These are phyloP conservation scores for Lordiphosa mommai DNA, from an alignment of 1,140 invertebrate genomes.

Conservation along the genomic window DNA sequence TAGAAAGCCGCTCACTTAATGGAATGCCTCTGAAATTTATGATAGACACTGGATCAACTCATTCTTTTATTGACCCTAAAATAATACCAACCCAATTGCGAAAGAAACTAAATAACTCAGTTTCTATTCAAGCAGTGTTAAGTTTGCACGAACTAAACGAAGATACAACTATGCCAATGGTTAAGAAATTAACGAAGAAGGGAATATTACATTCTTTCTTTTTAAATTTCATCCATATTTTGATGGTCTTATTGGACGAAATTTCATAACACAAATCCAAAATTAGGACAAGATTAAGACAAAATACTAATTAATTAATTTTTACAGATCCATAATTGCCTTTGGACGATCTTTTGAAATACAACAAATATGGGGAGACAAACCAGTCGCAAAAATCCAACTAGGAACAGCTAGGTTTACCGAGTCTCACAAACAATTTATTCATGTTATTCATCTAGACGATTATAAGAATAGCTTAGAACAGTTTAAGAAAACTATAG, in stretches of 20 bases:
- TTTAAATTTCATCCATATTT: constrained; percentile 19
- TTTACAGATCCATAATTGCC: too few relatives aligned
- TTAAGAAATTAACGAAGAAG: too few relatives aligned
- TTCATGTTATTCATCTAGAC: too few relatives aligned
- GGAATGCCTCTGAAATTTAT: not conserved
- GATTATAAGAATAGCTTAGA: too few relatives aligned
- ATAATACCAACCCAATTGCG: not conserved
- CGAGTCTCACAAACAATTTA: too few relatives aligned
- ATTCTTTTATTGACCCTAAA: constrained; percentile 1
- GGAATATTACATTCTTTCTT: not conserved
- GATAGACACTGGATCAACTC: not conserved
- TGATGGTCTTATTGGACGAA: not conserved
- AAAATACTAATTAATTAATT: too few relatives aligned
- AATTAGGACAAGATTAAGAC: too few relatives aligned
- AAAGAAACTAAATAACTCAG: not conserved
- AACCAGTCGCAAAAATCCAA: too few relatives aligned
- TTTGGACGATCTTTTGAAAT: too few relatives aligned
- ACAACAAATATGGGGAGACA: too few relatives aligned
- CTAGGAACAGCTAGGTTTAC: too few relatives aligned
- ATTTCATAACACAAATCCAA: constrained; percentile 7
- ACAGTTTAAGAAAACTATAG: too few relatives aligned
- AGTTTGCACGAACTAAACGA: not conserved
- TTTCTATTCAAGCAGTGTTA: not conserved
- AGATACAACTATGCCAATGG: not conserved
- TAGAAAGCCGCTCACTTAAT: not conserved